These are phyloP conservation scores for Lomographa bimaculata DNA, from an alignment of 2,888 invertebrate genomes.

Conservation along the genomic window DNA sequence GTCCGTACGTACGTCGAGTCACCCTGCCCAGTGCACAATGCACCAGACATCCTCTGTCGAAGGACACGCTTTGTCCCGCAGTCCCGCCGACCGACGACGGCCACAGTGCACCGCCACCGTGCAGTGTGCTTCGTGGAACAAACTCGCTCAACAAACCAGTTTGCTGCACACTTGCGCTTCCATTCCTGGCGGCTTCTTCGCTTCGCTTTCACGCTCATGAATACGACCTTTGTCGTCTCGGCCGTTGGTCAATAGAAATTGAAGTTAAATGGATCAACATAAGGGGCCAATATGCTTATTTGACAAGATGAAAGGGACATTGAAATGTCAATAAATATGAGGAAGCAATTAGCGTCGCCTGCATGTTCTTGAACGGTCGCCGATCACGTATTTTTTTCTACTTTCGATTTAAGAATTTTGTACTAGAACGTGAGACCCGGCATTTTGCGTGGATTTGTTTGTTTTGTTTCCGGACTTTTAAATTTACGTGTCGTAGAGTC, in stretches of 20 bases:
- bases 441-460: conserved; percentile 24
- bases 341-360: conserved; percentile 49
- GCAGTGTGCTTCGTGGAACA: conserved; percentile 33
- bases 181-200: conserved; percentile 47
- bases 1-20: conserved; percentile 37
- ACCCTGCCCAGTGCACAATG: conserved; percentile 48
- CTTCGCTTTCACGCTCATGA: conserved; percentile 49
- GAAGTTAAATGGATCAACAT: conserved; percentile 14
- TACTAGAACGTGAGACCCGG: conserved; percentile 30
- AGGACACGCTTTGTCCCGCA: conserved; percentile 62
- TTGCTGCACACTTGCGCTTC: conserved; percentile 67
- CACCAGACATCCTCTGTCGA: conserved; percentile 55
- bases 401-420: conserved; percentile 36
- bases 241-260: conserved; percentile 13
- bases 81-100: conserved; percentile 34
- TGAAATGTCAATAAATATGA: conserved; percentile 30
- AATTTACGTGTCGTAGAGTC: conserved; percentile 18
- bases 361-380: conserved; percentile 46
- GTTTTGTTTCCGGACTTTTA: conserved; percentile 21
- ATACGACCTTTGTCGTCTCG: conserved; percentile 31
- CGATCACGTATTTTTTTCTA: conserved; percentile 47
- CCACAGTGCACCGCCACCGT: conserved; percentile 5
- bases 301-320: conserved; percentile 18
- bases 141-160: conserved; percentile 54
- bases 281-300: conserved; percentile 2